phyloP scores from a whole-genome alignment of 2,797 vertebrate species.

The Liparis tanakae region DNA sequence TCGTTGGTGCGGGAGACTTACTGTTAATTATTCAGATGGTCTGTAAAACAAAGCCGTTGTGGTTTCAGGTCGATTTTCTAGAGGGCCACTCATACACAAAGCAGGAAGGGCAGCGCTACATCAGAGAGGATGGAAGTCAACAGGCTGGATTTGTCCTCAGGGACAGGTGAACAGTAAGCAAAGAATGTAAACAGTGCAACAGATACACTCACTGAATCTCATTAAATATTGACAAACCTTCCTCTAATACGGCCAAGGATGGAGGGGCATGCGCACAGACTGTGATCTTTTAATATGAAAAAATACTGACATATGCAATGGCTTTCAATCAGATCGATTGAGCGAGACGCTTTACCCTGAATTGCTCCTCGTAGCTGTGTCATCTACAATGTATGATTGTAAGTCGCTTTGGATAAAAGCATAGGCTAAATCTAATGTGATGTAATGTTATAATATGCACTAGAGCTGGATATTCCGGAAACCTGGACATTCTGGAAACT shows the following conservation, averaged over 20 bases:
- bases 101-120: conserved; percentile 55
- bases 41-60: conserved; percentile 75
- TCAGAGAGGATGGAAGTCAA: conserved; percentile 58
- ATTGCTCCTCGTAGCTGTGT: no score
- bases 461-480: no score
- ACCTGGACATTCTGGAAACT: no score
- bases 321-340: no score
- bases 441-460: no score
- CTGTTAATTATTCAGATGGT: conserved; percentile 67
- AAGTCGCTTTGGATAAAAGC: no score
- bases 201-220: conserved; percentile 47
- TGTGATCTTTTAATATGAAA: conserved; percentile 10
- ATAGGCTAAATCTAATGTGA: no score
- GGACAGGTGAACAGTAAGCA: conserved; percentile 62
- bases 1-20: neutral
- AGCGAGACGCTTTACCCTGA: no score
- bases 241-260: conserved; percentile 44
- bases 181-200: conserved; percentile 53
- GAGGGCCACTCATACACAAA: conserved; percentile 39
- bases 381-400: no score
- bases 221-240: conserved; percentile 70
- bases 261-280: conserved; percentile 21
- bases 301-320: conserved; percentile 5
- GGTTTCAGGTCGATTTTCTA: conserved; percentile 62
- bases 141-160: conserved; percentile 64